These are phyloP conservation scores for Erethizon dorsatum DNA, from an alignment of 2,797 vertebrate species.

Conservation along the genomic window DNA sequence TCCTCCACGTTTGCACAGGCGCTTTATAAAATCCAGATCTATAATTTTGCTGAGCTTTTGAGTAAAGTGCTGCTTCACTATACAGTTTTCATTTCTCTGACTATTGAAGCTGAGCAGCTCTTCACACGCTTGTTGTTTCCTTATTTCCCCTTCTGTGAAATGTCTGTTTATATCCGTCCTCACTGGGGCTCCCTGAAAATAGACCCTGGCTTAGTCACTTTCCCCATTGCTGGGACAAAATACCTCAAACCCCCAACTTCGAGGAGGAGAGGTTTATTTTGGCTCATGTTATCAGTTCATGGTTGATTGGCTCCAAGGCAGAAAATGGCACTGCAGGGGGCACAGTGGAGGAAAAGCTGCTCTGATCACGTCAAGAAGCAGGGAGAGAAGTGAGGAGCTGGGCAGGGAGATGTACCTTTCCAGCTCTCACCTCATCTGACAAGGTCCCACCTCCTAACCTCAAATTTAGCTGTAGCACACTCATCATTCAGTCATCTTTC, in stretches of 20 bases:
- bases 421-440: background rate
- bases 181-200: background rate
- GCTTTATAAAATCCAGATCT: background rate
- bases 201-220: background rate
- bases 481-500: background rate
- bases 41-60: background rate
- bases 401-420: background rate
- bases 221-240: background rate
- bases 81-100: background rate
- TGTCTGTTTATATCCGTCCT: background rate
- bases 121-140: background rate
- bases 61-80: background rate
- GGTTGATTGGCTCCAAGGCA: background rate
- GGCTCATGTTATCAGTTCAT: background rate
- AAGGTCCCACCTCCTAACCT: background rate
- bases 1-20: background rate
- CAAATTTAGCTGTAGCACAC: background rate
- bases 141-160: slow-evolving; percentile 27
- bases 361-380: background rate
- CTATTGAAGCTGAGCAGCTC: background rate
- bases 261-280: background rate
- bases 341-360: background rate
- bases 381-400: background rate
- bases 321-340: background rate
- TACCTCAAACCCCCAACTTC: background rate